Evolutionary conservation across 2,888 invertebrate species (phyloP), one percentile per base, ranked within the genome.

Genomic region (Panorpa germanica): DNA sequence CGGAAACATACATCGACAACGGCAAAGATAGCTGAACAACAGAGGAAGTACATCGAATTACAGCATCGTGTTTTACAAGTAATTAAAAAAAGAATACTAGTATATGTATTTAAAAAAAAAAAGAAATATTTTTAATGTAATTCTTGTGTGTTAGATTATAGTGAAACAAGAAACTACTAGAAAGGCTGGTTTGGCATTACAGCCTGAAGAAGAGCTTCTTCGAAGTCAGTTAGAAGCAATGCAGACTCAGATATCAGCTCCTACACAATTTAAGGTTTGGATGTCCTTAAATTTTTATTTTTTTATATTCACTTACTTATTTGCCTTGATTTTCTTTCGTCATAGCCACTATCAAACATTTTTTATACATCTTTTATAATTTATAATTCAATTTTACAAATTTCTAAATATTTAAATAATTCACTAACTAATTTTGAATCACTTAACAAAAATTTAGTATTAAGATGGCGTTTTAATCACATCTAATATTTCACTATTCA

Each of bases 231-330:
- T 93, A 26, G 88, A 93, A 53, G 73, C 77, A 31, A 68, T 93
- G 47, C 75, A 85, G 35, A 69, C 78, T 1, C 78, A 90, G 45
- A 67, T 95, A 11, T 82, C 85, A 41, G 78, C 83, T 9, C 91
- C 93, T 17, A 85, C 88, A 22, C 82, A 93, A 41, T 86, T 85
- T 47, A 90, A 88, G 55, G 83, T 81, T n/a, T n/a, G n/a, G n/a
- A n/a, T n/a, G n/a, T n/a, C n/a, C n/a, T n/a, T n/a, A 48, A 56
- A 54, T 52, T 21, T 11, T 27, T 26, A 18, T 34, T 29, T 35
- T 35, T 35, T 32, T 37, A n/a, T n/a, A n/a, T n/a, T n/a, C n/a
- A n/a, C n/a, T n/a, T n/a, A n/a, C n/a, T n/a, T n/a, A n/a, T n/a
- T n/a, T n/a, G n/a, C n/a, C n/a, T n/a, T n/a, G n/a, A n/a, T n/a